Conservation (phyloP, 2,113 vertebrate genomes). For the Indri indri region DNA sequence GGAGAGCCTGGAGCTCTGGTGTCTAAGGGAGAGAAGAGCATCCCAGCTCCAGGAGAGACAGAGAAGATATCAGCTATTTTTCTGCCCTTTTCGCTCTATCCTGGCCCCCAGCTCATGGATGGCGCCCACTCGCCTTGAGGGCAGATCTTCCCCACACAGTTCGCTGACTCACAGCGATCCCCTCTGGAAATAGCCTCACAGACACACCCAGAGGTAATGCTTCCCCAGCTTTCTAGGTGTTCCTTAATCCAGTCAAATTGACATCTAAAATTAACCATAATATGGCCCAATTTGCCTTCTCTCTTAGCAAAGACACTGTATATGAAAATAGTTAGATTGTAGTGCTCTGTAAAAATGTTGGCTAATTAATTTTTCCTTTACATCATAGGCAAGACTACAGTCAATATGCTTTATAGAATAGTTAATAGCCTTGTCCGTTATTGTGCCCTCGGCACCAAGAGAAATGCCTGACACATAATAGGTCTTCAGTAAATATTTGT, state of each 20-base stretch:
- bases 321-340: neutral
- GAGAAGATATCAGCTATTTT: neutral
- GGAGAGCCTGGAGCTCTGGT: neutral
- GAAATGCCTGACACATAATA: neutral
- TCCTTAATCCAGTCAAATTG: neutral
- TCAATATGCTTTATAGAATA: neutral
- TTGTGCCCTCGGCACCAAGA: neutral
- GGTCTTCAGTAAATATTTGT: neutral
- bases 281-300: neutral
- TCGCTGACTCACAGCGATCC: neutral
- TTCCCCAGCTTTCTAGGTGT: neutral
- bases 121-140: neutral
- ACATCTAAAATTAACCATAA: neutral
- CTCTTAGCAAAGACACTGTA: neutral
- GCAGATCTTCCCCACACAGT: neutral
- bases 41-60: neutral
- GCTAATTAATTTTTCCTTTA: slow-evolving; percentile 9
- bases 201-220: neutral
- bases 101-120: neutral
- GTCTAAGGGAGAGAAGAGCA: neutral
- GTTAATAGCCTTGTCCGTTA: neutral
- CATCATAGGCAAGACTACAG: neutral
- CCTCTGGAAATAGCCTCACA: neutral
- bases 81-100: neutral
- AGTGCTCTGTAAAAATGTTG: neutral